Evolutionary conservation across 2,888 invertebrate genomes (phyloP), one percentile per base, ranked within the genome.

Genomic region (Physocephala rufipes): DNA sequence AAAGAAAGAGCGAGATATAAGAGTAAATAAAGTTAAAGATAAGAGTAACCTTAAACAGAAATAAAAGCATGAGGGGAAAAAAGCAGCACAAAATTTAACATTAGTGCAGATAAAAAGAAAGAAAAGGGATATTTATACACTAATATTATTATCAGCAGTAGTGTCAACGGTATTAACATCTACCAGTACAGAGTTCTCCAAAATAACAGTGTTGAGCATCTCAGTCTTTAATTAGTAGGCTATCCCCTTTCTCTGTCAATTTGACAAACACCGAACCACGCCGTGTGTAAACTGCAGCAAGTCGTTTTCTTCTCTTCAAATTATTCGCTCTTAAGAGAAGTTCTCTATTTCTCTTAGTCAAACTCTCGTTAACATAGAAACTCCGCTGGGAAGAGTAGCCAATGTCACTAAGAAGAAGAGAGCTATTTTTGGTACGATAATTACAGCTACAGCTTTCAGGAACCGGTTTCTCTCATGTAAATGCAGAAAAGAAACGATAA

Each of bases 171-270:
- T n/a, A n/a, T n/a, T n/a, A n/a, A n/a, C n/a, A n/a, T n/a, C n/a
- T n/a, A n/a, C n/a, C n/a, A n/a, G n/a, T 76, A 16, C 75, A 85
- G 45, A 45, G 73, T 77, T 45, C 45, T 45, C 45, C 45, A 45
- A 45, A 45, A 45, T 88, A 89, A 78, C 88, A 51, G 13, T 19
- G 1, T 19, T 65, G 53, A 67, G 26, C 19, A 45, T 49, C 1
- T 21, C 26, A 65, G 7, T 16, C 26, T 19, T 49, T 21, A 47
- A 49, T 16, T 15, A 45, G 45, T 15, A 45, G 15, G 45, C 45
- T 45, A 45, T 9, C 9, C 15, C 45, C 45, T 45, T 15, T 45
- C n/a, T n/a, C 45, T 45, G 45, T 45, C 45, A 45, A 15, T 45
- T 45, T 45, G 9, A 45, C 15, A 45, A 45, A 45, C 15, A 45